Conservation (phyloP, 2,797 vertebrate species). For the Parambassis ranga region DNA sequence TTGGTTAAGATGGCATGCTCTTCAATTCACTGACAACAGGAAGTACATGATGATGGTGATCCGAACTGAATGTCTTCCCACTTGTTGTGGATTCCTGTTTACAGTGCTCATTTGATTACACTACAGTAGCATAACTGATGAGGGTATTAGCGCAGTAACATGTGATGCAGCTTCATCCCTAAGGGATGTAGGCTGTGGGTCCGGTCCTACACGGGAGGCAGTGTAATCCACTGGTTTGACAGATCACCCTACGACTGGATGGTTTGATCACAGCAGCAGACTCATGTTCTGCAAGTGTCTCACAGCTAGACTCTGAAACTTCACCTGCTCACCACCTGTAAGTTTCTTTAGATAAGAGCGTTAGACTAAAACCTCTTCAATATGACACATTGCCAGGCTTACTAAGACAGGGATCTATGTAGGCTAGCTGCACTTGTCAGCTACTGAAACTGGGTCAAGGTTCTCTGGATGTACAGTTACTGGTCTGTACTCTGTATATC, state of each 20-base stretch:
- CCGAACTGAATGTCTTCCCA: not conserved
- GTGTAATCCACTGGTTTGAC: conserved; percentile 43
- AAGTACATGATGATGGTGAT: too few relatives aligned
- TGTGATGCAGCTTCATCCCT: not conserved
- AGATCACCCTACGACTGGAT: conserved; percentile 46
- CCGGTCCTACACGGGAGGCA: conserved; percentile 26
- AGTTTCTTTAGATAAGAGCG: conserved; percentile 13
- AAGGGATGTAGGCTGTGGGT: conserved; percentile 1
- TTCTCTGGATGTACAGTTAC: conserved; percentile 3
- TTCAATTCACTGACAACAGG: conserved; percentile 16
- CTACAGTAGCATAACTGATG: not conserved
- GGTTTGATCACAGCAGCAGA: conserved; percentile 59
- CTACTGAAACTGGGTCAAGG: conserved; percentile 33
- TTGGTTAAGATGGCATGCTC: conserved; percentile 19
- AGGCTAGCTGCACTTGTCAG: conserved; percentile 12
- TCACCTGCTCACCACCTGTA: conserved; percentile 30
- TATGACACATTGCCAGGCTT: conserved; percentile 9
- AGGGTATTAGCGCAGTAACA: not conserved
- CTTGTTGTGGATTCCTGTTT: not conserved
- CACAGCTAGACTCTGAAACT: conserved; percentile 33
- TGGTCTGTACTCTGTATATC: conserved; percentile 11
- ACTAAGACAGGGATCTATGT: conserved; percentile 4
- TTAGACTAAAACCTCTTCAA: not conserved
- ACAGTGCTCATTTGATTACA: not conserved
- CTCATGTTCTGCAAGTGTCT: conserved; percentile 51